Evolutionary conservation across 2,797 vertebrate species (phyloP), one percentile per base, ranked within the genome.

Genomic region (Enteromius unitaeniatus): DNA sequence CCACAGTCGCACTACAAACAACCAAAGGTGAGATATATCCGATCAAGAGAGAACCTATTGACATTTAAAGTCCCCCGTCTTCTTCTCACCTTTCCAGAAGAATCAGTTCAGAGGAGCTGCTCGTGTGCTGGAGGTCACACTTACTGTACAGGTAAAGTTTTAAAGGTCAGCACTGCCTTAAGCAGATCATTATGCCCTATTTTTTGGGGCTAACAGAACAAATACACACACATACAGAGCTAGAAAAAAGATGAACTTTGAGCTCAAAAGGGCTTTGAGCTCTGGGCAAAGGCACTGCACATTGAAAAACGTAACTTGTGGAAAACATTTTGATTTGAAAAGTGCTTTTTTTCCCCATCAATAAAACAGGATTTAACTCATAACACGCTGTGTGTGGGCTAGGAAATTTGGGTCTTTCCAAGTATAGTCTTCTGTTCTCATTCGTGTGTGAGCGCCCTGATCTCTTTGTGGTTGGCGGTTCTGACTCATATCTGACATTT

Each of bases 401-500:
- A 10, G n/a, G 70, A 82, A 81, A 17, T 42, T 4, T 69, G 31
- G 47, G 37, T 34, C 51, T 68, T 28, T 64, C 67, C 58, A 64
- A 78, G 58, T 42, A 80, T 70, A 81, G 49, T 65, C 10, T 19
- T 60, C 60, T 75, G 49, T 67, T 72, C 42, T 34, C 64, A 69
- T 80, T 85, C 47, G 31, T 72, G 72, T 83, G 78, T 40, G 9
- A 82, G 60, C 51, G 70, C 70, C 77, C 74, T 83, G 76, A 84
- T 87, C 73, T 86, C 82, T 80, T 70, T 80, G 67, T 69, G 40
- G 31, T 81, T 83, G 82, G 72, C 31, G 70, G 76, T 79, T 86
- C 84, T 87, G 84, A 89, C 51, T 88, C 87, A 89, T 80, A 80
- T 84, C 82, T 86, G 87, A 87, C 80, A 88, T 89, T 89, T 89